Conservation (phyloP, 2,797 vertebrate genomes). For the Mastacembelus armatus region DNA sequence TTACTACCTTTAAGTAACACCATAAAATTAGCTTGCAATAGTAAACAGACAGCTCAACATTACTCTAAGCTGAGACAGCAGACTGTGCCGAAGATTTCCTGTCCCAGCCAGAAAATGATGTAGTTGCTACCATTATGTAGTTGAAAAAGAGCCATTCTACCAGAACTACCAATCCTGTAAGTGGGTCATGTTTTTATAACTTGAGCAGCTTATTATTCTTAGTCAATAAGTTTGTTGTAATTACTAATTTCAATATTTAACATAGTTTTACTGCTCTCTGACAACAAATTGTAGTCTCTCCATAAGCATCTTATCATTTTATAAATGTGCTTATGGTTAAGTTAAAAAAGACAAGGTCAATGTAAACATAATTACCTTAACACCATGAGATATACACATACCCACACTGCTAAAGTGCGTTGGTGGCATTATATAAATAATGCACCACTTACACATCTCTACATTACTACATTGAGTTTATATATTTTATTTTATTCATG, state of each 20-base stretch:
- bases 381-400: too few relatives aligned
- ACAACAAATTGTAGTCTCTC: not conserved
- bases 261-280: not conserved
- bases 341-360: too few relatives aligned
- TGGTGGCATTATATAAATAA: too few relatives aligned
- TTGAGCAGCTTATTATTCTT: not conserved
- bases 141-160: constrained; percentile 6
- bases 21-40: constrained; percentile 22
- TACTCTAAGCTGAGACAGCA: not conserved
- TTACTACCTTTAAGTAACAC: constrained; percentile 40
- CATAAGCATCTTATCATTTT: too few relatives aligned
- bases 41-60: not conserved
- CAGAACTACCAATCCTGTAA: not conserved
- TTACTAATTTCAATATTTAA: constrained; percentile 1
- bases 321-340: too few relatives aligned
- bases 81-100: not conserved
- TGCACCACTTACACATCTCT: too few relatives aligned
- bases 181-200: too few relatives aligned
- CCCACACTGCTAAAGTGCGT: too few relatives aligned
- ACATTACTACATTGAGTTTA: too few relatives aligned
- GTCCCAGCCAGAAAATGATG: constrained; percentile 8
- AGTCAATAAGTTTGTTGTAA: not conserved
- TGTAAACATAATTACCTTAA: not conserved
- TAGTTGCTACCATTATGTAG: not conserved
- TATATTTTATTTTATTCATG: too few relatives aligned